A percentile compares a stretch with the other conserved stretches of the same genome.
These are phyloP conservation scores for Drosophila kambysellisi DNA, from an alignment of 2,888 invertebrate species.

Conservation along the genomic window DNA sequence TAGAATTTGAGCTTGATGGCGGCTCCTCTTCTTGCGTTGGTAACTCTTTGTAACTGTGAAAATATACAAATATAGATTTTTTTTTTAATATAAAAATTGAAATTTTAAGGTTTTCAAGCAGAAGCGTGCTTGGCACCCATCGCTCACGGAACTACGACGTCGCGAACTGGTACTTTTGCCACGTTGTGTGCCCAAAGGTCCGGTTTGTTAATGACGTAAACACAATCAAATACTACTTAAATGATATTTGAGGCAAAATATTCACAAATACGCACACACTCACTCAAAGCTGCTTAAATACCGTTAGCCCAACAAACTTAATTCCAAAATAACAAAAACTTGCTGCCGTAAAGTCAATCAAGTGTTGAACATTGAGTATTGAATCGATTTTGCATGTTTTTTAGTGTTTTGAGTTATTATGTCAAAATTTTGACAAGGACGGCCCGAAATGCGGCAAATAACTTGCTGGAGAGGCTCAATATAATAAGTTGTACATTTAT, in stretches of 20 bases:
- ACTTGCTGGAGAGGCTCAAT: neutral
- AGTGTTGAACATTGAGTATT: constrained; percentile 44
- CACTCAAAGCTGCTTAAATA: constrained; percentile 30
- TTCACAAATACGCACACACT: constrained; percentile 14
- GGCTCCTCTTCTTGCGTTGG: constrained; percentile 23
- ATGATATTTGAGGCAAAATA: constrained; percentile 53
- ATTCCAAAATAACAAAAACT: constrained; percentile 25
- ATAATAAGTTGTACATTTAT: neutral
- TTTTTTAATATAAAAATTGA: constrained; percentile 17
- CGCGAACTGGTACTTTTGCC: constrained; percentile 32
- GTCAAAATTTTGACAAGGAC: constrained; percentile 27
- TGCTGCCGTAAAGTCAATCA: constrained; percentile 56
- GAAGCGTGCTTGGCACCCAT: constrained; percentile 62
- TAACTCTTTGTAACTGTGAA: constrained; percentile 26
- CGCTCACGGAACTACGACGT: constrained; percentile 38
- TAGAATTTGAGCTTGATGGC: constrained; percentile 44
- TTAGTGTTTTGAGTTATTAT: constrained; percentile 29
- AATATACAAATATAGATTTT: no score
- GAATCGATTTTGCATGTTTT: constrained; percentile 3
- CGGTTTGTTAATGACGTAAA: constrained; percentile 74
- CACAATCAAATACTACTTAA: constrained; percentile 55
- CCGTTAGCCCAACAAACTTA: constrained; percentile 59
- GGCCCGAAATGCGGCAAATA: neutral
- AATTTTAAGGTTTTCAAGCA: constrained; percentile 32
- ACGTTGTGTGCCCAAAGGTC: constrained; percentile 54